Evolutionary conservation across 2,113 vertebrate genomes (phyloP).

Genomic region (Athene cunicularia): DNA sequence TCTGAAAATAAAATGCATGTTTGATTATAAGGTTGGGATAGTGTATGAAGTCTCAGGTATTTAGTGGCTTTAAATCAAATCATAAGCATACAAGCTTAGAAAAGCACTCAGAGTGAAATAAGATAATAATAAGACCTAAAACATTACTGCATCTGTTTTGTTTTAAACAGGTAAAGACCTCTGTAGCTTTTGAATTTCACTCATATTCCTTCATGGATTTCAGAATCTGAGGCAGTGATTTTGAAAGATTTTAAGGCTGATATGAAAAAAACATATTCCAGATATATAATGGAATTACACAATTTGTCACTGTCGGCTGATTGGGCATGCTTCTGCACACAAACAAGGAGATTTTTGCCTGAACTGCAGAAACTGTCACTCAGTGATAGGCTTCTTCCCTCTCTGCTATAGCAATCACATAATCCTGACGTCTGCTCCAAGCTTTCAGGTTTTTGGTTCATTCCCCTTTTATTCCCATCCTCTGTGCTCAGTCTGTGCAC

Average conservation of each 20-base stretch:
- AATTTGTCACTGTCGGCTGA: background rate
- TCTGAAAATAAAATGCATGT: background rate
- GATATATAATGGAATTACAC: background rate
- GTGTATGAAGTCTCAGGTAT: background rate
- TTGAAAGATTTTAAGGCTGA: background rate
- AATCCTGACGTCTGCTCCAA: background rate
- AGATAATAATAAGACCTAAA: background rate
- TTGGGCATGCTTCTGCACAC: background rate
- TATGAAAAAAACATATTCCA: background rate
- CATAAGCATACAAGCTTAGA: background rate
- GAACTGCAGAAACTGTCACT: background rate
- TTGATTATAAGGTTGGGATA: background rate
- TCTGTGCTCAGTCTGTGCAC: background rate
- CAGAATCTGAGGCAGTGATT: background rate
- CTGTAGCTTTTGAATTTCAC: background rate
- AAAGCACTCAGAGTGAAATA: background rate
- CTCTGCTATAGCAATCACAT: background rate
- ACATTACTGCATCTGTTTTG: background rate
- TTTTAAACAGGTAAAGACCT: background rate
- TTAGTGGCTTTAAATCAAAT: background rate
- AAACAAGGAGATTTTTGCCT: background rate
- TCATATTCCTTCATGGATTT: background rate
- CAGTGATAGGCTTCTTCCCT: background rate
- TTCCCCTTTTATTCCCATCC: background rate
- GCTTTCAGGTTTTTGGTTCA: no score